Base-by-base conservation (phyloP, 1,140 invertebrate genomes). In the Drosophila tropicalis region DNA sequence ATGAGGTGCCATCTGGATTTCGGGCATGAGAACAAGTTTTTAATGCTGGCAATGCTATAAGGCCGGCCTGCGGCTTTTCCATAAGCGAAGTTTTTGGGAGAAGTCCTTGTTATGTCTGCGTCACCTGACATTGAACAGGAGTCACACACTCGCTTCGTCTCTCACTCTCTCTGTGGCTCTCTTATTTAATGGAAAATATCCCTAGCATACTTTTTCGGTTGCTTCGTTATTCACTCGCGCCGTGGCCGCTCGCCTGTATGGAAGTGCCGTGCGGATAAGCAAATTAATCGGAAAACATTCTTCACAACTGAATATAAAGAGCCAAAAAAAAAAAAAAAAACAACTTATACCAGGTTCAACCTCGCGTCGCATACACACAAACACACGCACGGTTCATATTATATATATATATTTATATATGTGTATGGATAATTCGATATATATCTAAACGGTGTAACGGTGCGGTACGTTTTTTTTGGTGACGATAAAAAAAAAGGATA, bases 101-200 rank as follows among this genome's bases (percentile, higher is more conserved):
- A 47, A 39, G 65, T 63, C 36, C 57, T 51, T 51, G 44, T 51
- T 51, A 29, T 57, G 70, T 79, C 77, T 81, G 82, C 85, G 78
- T 85, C 82, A 90, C 90, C 87, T 90, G 87, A 90, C 87, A 90
- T 90, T 90, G 87, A 90, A 90, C 74, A 75, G 76, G 60, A 65
- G 60, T 25, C 56, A 5, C 72, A 47, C 41, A 6, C 29, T 29
- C 29, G 5, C 29, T 29, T 29, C 29, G 29, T 62, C 54, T 51
- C 7, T 51, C n/a, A 15, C 34, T 39, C 29, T 36, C 41, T 29
- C 15, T 32, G 9, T 0, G 5, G 36, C 36, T 55, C 15, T 56
- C 47, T 34, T n/a, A 51, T 32, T 60, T 19, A 62, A 19, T 55
- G 47, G 34, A 62, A 87, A 85, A 90, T 85, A 77, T 90, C 86